Conservation (phyloP, 2,797 vertebrate genomes). For the Enteromius argenteus region DNA sequence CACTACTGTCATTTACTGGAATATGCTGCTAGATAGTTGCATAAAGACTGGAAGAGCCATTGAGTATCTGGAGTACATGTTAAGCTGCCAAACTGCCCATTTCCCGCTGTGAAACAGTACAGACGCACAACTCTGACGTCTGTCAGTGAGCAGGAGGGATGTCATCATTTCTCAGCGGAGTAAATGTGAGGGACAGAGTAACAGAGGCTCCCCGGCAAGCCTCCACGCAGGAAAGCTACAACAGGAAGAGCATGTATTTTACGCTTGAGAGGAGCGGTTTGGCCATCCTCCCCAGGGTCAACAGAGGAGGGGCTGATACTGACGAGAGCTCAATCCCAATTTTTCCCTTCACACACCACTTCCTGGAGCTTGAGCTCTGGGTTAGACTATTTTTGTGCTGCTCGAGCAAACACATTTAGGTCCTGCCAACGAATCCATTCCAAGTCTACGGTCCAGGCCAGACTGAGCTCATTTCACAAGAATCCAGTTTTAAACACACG, state of each 20-base stretch:
- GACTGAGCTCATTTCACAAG: constrained; percentile 72
- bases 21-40: constrained; percentile 32
- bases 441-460: constrained; percentile 78
- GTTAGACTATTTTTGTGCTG: constrained; percentile 52
- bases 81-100: constrained; percentile 49
- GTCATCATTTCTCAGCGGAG: neutral
- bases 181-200: constrained; percentile 12
- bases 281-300: neutral
- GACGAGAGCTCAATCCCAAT: neutral
- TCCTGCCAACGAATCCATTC: constrained; percentile 72
- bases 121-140: constrained; percentile 50
- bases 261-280: neutral
- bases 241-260: constrained; percentile 33
- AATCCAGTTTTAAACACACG: constrained; percentile 72
- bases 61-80: constrained; percentile 43
- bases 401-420: constrained; percentile 64
- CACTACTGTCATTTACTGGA: neutral
- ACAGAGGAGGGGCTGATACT: constrained; percentile 16
- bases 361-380: constrained; percentile 44
- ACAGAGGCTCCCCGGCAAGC: neutral
- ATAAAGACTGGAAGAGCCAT: constrained; percentile 13
- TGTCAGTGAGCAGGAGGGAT: constrained; percentile 37
- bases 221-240: constrained; percentile 52
- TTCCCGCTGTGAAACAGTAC: constrained; percentile 65
- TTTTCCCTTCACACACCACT: constrained; percentile 27